Conservation (phyloP, 2,113 vertebrate species). For the Oceanodroma tethys region DNA sequence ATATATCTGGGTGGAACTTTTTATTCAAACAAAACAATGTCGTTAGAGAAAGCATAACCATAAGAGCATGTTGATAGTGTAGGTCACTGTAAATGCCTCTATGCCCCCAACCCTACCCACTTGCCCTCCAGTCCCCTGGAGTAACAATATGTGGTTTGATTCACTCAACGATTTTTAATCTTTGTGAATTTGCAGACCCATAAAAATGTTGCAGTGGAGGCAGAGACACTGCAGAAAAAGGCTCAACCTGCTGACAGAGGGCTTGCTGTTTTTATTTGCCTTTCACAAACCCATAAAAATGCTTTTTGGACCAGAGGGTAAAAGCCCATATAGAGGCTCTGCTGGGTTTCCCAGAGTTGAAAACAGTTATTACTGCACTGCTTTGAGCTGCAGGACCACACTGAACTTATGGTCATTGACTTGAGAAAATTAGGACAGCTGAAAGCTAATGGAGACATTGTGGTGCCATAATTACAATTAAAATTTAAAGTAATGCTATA, state of each 20-base stretch:
- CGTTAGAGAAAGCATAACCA: not conserved
- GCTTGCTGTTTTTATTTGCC: not conserved
- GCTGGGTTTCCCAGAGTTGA: not conserved
- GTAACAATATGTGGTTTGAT: not conserved
- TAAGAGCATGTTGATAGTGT: not conserved
- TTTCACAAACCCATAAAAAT: not conserved
- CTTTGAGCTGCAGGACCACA: not conserved
- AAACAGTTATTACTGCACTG: not conserved
- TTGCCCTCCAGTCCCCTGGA: not conserved
- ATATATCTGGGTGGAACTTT: constrained; percentile 28
- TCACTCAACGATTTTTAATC: not conserved
- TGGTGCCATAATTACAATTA: not conserved
- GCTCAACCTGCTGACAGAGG: not conserved
- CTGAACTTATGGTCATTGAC: not conserved
- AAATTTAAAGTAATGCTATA: not conserved
- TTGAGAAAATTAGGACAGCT: not conserved
- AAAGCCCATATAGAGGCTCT: not conserved
- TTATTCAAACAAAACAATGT: not conserved
- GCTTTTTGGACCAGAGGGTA: not conserved
- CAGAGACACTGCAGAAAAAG: not conserved
- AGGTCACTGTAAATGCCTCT: not conserved
- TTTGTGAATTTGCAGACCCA: not conserved
- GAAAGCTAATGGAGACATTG: not conserved
- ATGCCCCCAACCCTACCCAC: not conserved
- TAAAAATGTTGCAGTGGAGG: not conserved